Conservation (phyloP, 2,888 invertebrate species). For the Penaeus monodon region DNA sequence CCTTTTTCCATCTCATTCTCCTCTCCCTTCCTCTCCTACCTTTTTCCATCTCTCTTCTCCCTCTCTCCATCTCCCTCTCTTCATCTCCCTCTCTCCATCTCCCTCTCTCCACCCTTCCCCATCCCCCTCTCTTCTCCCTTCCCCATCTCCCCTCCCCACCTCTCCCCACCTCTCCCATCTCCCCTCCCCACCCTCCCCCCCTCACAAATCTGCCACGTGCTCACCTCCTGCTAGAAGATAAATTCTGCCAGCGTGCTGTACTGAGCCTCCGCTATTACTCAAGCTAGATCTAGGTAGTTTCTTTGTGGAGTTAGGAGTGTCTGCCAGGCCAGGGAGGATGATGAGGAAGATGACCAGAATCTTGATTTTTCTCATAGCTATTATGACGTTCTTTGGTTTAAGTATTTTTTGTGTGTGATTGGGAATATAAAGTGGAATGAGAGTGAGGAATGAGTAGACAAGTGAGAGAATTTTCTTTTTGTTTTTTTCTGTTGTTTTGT, state of each 20-base stretch:
- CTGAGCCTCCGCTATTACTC: slow-evolving; percentile 21
- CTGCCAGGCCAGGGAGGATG: slow-evolving; percentile 38
- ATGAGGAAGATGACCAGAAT: slow-evolving; percentile 26
- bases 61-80: background rate
- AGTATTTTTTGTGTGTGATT: too few relatives aligned
- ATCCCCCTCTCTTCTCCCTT: background rate
- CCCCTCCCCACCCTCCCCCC: background rate
- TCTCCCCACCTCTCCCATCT: background rate
- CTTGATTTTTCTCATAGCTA: background rate
- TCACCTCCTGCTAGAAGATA: too few relatives aligned
- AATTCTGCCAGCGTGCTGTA: background rate
- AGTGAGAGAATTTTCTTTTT: too few relatives aligned
- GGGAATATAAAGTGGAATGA: too few relatives aligned
- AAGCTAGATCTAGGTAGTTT: slow-evolving; percentile 32
- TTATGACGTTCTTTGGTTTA: too few relatives aligned
- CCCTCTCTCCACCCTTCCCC: background rate
- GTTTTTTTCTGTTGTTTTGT: too few relatives aligned
- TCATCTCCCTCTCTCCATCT: background rate
- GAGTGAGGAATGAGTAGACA: too few relatives aligned
- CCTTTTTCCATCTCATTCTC: background rate
- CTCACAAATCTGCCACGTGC: background rate
- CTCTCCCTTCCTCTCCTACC: background rate
- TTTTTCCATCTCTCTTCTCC: too few relatives aligned
- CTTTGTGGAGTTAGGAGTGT: slow-evolving; percentile 27
- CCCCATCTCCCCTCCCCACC: background rate